Conservation (phyloP, 2,113 vertebrate genomes). For the Camelus bactrianus region DNA sequence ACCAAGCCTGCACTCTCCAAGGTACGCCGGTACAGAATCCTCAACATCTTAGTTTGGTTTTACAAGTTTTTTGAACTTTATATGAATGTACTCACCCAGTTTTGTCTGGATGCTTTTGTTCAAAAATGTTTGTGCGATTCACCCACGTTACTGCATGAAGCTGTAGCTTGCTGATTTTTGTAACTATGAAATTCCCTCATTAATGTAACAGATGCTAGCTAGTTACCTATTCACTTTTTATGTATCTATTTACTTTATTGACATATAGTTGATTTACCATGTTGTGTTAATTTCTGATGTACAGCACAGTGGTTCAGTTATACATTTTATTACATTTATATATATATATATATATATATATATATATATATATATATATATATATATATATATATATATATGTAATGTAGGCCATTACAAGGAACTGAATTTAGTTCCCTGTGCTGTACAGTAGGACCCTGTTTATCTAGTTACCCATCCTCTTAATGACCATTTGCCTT, state of each 20-base stretch:
- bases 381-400: too few relatives aligned
- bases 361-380: too few relatives aligned
- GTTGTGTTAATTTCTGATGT: too few relatives aligned
- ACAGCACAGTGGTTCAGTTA: too few relatives aligned
- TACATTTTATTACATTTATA: too few relatives aligned
- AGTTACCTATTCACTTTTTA: too few relatives aligned
- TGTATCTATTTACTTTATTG: too few relatives aligned
- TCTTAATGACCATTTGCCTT: background rate
- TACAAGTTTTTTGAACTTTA: background rate
- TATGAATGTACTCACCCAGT: background rate
- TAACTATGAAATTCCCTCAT: background rate
- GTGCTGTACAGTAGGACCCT: too few relatives aligned
- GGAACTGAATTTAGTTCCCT: too few relatives aligned
- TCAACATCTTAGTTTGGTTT: background rate
- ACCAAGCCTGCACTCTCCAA: background rate
- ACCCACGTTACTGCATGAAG: background rate
- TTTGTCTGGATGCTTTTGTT: background rate
- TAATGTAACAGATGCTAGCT: background rate
- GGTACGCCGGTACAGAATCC: background rate
- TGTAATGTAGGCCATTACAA: too few relatives aligned
- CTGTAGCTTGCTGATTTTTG: background rate
- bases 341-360: too few relatives aligned
- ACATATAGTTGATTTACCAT: too few relatives aligned
- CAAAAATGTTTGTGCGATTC: background rate
- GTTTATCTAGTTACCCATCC: background rate